Base-by-base conservation (phyloP, 2,888 invertebrate genomes). In the Drosophila bunnanda region DNA sequence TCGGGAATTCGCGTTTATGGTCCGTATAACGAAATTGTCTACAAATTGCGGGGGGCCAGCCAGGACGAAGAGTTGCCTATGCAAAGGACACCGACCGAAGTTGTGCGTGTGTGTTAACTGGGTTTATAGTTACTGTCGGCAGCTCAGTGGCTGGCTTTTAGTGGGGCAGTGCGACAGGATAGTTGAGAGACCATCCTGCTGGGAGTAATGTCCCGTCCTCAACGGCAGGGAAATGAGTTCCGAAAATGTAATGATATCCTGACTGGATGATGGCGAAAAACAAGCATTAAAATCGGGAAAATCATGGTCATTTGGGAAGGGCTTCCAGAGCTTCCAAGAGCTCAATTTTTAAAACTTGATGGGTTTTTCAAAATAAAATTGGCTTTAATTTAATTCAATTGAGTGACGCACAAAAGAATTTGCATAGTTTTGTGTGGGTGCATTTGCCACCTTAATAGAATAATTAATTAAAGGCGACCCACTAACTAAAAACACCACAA, bases 1-100 rank as follows among this genome's bases (percentile, higher is more conserved):
- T 65, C 53, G 74, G 72, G 73, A 73, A 74, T 74, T 74, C 50
- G 73, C 75, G 74, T 72, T 75, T 75, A 75, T 75, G 75, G 76
- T 69, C 69, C 75, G 64, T 75, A 69, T 69, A 75, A 75, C 69
- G 50, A 75, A 75, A 75, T 75, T 75, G 69, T 75, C 75, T 75
- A 75, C 75, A 64, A 75, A 75, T 75, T 75, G 69, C 44, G 60
- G 71, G 32, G 43, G 43, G 52, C 13, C 25, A 44, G 44, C 50
- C 43, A 44, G 38, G 41, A 32, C 57, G 20, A 4, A 10, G 56
- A 75, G 75, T 57, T 36, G 30, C 54, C 53, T 57, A 73, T 72
- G 73, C 73, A 73, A 57, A 57, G 67, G 67, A 56, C 67, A 67
- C 15, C 69, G 12, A 13, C 30, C 58, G 20, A 50, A 52, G 20